Evolutionary conservation across 2,113 vertebrate species (phyloP).

Genomic region (Leucoraja erinaceus): DNA sequence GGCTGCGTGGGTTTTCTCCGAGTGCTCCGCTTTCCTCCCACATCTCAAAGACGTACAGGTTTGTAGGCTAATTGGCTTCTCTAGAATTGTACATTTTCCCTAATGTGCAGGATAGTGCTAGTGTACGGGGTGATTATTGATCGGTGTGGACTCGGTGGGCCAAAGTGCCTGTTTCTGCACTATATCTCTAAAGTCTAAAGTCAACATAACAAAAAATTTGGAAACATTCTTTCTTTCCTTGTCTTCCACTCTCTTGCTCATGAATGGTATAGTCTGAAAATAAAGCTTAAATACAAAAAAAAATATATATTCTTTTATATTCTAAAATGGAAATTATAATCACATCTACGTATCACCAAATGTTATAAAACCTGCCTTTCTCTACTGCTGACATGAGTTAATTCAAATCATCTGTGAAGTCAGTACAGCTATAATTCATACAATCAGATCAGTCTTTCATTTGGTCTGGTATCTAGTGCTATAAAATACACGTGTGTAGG

Average conservation of each 20-base stretch:
- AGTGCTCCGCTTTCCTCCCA: too few species aligned
- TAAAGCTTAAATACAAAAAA: neutral
- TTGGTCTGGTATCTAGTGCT: neutral
- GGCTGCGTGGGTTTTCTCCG: too few species aligned
- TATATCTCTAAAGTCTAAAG: too few species aligned
- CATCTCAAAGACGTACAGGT: too few species aligned
- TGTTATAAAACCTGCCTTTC: neutral
- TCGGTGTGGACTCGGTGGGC: too few species aligned
- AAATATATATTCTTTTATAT: neutral
- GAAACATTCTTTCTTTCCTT: neutral
- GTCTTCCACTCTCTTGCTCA: neutral
- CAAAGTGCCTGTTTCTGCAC: too few species aligned
- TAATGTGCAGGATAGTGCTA: too few species aligned
- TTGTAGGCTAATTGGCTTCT: too few species aligned
- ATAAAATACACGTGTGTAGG: neutral
- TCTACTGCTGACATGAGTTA: neutral
- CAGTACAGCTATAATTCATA: neutral
- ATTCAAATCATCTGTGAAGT: neutral
- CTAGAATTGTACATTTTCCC: too few species aligned
- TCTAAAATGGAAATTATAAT: neutral
- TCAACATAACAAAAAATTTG: neutral
- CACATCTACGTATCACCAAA: neutral
- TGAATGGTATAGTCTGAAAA: neutral
- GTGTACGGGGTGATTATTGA: too few species aligned
- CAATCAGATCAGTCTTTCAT: neutral